These are phyloP conservation scores for Drosophila fulvimacula DNA, from an alignment of 2,888 invertebrate species.

Conservation along the genomic window DNA sequence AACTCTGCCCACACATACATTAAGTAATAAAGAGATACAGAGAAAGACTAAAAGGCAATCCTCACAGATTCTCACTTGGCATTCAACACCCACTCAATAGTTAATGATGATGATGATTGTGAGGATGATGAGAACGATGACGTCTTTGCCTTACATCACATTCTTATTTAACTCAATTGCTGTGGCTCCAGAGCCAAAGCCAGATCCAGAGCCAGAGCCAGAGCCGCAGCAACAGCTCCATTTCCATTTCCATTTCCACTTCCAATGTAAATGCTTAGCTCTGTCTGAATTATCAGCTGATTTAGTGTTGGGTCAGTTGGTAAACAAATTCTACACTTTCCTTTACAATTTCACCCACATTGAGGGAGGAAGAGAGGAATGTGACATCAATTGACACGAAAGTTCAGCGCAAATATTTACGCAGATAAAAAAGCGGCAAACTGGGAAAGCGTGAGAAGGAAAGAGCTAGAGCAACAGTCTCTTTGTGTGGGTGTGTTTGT, in stretches of 20 bases:
- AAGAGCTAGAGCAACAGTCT: not conserved
- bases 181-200: not conserved
- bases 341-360: conserved; percentile 70
- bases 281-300: conserved; percentile 72
- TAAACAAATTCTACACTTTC: conserved; percentile 74
- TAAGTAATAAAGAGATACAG: conserved; percentile 4
- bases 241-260: conserved; percentile 12
- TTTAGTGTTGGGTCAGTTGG: conserved; percentile 76
- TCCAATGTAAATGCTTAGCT: conserved; percentile 7
- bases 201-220: not conserved
- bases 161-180: conserved; percentile 6
- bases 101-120: conserved; percentile 24
- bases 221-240: not conserved
- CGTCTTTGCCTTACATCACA: conserved; percentile 14
- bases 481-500: not conserved
- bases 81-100: conserved; percentile 53
- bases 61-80: conserved; percentile 53
- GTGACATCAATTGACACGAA: conserved; percentile 79
- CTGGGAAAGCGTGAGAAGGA: conserved; percentile 30
- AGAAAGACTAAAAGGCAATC: conserved; percentile 10
- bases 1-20: conserved; percentile 38
- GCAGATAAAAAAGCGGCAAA: conserved; percentile 64
- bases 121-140: conserved; percentile 38
- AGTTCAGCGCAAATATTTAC: conserved; percentile 79
- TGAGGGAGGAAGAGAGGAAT: conserved; percentile 48